phyloP scores from a whole-genome alignment of 2,797 vertebrate species.

The Anniella stebbinsi region DNA sequence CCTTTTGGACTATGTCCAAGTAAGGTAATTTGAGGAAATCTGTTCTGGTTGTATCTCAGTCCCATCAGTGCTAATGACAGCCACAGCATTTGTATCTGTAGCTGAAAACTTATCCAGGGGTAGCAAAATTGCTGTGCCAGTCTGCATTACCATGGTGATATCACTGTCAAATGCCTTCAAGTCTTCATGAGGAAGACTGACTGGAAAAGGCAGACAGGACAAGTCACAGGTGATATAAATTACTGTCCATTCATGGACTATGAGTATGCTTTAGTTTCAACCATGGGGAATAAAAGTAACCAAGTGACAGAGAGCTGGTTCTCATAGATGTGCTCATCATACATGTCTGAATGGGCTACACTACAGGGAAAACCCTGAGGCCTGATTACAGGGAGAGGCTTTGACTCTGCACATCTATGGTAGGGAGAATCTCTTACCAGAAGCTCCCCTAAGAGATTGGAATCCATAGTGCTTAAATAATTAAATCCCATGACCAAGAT shows the following conservation, averaged over 20 bases:
- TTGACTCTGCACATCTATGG: background rate
- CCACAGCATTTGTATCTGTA: slow-evolving; percentile 61
- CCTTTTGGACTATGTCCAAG: background rate
- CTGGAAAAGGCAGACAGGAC: slow-evolving; percentile 49
- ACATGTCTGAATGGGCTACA: background rate
- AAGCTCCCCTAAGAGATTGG: background rate
- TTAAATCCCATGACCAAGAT: background rate
- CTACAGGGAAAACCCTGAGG: background rate
- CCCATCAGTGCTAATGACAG: slow-evolving; percentile 69
- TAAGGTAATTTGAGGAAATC: slow-evolving; percentile 11
- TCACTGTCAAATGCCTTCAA: slow-evolving; percentile 80
- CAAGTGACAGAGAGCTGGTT: background rate
- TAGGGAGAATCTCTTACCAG: background rate
- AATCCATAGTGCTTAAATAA: background rate
- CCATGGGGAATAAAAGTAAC: background rate
- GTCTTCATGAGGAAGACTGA: slow-evolving; percentile 78
- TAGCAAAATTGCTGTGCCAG: slow-evolving; percentile 68
- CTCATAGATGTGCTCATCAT: background rate
- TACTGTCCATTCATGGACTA: background rate
- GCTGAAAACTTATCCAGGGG: slow-evolving; percentile 62
- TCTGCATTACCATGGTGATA: slow-evolving; percentile 78
- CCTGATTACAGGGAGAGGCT: no score
- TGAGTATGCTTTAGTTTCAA: background rate
- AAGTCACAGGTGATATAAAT: background rate
- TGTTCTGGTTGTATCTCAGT: slow-evolving; percentile 76